Evolutionary conservation across 2,113 vertebrate genomes (phyloP).

Genomic region (Heptranchias perlo): DNA sequence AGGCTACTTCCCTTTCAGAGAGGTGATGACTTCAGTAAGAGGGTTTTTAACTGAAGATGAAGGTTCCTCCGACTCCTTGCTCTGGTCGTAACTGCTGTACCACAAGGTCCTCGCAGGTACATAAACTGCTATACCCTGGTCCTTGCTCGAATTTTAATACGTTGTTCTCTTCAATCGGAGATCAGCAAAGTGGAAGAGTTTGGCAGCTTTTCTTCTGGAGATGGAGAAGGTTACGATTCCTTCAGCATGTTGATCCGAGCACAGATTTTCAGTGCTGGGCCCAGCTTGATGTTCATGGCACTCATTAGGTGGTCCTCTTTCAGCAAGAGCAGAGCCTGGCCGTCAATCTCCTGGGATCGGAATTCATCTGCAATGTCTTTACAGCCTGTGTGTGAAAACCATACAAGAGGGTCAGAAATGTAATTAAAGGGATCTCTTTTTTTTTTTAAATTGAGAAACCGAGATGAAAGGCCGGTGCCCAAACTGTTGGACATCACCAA

Average conservation of each 20-base stretch:
- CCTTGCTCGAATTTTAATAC: background rate
- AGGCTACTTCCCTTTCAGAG: background rate
- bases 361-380: conserved; percentile 91
- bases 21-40: too few species aligned
- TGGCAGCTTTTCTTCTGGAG: background rate
- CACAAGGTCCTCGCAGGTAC: background rate
- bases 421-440: background rate
- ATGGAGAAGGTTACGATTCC: conserved; percentile 60
- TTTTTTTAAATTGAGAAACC: background rate
- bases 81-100: background rate
- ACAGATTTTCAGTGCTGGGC: conserved; percentile 93
- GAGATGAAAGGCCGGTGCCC: too few species aligned
- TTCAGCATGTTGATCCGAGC: conserved; percentile 93
- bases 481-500: background rate
- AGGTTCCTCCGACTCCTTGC: background rate
- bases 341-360: conserved; percentile 93
- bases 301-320: conserved; percentile 98
- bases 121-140: too few species aligned
- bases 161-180: background rate
- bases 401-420: conserved; percentile 4
- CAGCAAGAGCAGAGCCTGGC: conserved; percentile 89
- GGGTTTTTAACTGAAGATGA: background rate
- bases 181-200: background rate
- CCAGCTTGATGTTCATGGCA: conserved; percentile 97
- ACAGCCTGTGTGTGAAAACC: conserved; percentile 68